Conservation (phyloP, 2,797 vertebrate species). For the Spea hammondii region DNA sequence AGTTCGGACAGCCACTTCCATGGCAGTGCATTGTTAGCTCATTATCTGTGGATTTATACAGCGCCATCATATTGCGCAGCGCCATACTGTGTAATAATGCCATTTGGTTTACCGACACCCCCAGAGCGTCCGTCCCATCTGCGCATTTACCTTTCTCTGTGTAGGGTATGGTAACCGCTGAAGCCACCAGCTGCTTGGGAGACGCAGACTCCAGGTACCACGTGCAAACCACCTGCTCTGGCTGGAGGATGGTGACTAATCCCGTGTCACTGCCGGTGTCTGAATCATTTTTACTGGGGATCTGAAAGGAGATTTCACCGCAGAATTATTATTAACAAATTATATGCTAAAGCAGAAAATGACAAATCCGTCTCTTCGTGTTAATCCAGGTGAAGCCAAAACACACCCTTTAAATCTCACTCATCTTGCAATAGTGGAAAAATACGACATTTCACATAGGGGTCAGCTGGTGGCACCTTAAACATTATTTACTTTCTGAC, state of each 20-base stretch:
- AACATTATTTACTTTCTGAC: no score
- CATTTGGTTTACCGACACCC: no score
- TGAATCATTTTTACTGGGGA: constrained; percentile 62
- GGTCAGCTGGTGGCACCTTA: no score
- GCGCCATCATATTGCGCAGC: no score
- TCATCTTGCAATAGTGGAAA: no score
- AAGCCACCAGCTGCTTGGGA: constrained; percentile 65
- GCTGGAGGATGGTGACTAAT: constrained; percentile 75
- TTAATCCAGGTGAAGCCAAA: background rate
- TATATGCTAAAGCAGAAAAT: background rate
- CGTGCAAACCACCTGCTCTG: constrained; percentile 67
- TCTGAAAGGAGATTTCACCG: constrained; percentile 61
- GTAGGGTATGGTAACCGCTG: constrained; percentile 80
- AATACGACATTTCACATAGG: no score
- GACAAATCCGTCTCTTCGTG: no score
- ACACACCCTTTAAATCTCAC: no score
- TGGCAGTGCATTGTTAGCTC: no score
- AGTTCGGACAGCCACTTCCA: no score
- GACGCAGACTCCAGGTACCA: constrained; percentile 75
- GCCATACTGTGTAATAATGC: no score
- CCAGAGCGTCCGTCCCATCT: background rate
- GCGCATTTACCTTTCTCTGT: constrained; percentile 68
- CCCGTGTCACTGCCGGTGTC: constrained; percentile 75
- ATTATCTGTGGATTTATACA: no score
- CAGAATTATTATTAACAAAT: background rate